These are phyloP conservation scores for human (Homo sapiens) DNA, from an alignment of 2,113 vertebrate species.

Conservation along the genomic window DNA sequence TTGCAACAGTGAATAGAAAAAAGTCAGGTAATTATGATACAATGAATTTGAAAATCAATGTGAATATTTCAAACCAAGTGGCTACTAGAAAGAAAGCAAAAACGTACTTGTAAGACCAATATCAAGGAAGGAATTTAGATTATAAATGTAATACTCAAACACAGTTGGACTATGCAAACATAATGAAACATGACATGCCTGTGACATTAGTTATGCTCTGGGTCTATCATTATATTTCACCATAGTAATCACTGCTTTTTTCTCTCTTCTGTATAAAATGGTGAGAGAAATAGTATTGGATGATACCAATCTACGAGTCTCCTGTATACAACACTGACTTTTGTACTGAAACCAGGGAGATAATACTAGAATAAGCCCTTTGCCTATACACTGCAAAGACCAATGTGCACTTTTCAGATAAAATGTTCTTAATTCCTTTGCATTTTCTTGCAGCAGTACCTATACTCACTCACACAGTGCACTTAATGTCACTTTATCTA, in stretches of 20 bases:
- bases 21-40: background rate
- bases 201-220: background rate
- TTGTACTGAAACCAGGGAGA: background rate
- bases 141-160: background rate
- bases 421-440: slow-evolving; percentile 22
- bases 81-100: slow-evolving; percentile 35
- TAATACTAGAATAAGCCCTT: slow-evolving; percentile 22
- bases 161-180: background rate
- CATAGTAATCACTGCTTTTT: background rate
- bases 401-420: slow-evolving; percentile 38
- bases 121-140: background rate
- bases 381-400: background rate
- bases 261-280: background rate
- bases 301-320: slow-evolving; percentile 19
- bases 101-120: background rate
- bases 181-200: background rate
- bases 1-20: slow-evolving; percentile 9
- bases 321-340: background rate
- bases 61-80: slow-evolving; percentile 40
- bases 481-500: slow-evolving; percentile 23
- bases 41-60: slow-evolving; percentile 45
- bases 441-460: background rate
- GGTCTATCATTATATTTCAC: background rate
- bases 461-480: background rate
- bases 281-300: slow-evolving; percentile 13